phyloP scores from a whole-genome alignment of 1,140 invertebrate species.

The Caerostris darwini region DNA sequence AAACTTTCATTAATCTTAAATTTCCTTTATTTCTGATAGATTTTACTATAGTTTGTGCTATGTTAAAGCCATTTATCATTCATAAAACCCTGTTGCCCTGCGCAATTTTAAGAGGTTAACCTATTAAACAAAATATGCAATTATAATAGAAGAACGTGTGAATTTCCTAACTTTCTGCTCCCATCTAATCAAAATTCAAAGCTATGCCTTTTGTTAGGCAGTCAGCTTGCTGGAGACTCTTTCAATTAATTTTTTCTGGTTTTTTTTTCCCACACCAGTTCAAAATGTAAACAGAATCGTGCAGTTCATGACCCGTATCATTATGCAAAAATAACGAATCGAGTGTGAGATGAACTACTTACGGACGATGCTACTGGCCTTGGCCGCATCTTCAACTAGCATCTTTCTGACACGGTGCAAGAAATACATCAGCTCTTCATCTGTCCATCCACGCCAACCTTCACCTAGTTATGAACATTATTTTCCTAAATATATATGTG shows the following conservation, averaged over 20 bases:
- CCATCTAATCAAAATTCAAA: neutral
- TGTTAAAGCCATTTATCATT: too few relatives aligned
- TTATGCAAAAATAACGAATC: neutral
- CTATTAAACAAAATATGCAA: neutral
- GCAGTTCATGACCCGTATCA: conserved; percentile 10
- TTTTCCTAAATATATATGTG: neutral
- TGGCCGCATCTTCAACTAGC: neutral
- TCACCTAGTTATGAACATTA: neutral
- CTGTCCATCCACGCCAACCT: neutral
- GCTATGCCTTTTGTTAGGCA: neutral
- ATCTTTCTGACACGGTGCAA: neutral
- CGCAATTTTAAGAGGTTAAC: neutral
- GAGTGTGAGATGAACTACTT: neutral
- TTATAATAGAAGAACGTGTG: neutral
- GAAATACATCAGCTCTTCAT: neutral
- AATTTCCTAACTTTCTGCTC: neutral
- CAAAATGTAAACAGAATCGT: conserved; percentile 1
- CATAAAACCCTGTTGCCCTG: too few relatives aligned
- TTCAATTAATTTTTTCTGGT: neutral
- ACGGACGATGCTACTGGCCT: neutral
- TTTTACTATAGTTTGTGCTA: too few relatives aligned
- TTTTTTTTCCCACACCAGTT: neutral
- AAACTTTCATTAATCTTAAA: too few relatives aligned
- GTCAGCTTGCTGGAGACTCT: neutral
- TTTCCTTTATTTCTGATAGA: too few relatives aligned